Base-by-base conservation (phyloP, 1,140 invertebrate genomes). In the Hetaerina americana region DNA sequence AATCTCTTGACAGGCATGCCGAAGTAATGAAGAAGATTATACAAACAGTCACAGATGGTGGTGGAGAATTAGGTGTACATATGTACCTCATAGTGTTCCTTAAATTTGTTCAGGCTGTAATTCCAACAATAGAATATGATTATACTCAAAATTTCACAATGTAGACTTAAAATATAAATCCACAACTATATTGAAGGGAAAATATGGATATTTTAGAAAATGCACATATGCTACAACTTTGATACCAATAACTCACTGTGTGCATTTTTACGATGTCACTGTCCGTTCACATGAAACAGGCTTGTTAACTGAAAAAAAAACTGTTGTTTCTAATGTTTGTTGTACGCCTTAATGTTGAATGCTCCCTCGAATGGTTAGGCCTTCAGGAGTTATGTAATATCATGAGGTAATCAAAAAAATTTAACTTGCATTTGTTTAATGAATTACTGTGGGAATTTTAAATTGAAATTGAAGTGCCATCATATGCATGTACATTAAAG, bases 1-100 rank as follows among this genome's bases (percentile, higher is more conserved):
- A n/a, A 27, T 70, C 70, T 70, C 73, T 67, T 73, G 66, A 27
- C 81, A 96, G 95, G 75, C 97, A 99, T 85, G 97, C 97, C 6
- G 96, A 98, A 81, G 96, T 99, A 22, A 99, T 99, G 97, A 99
- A 99, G 80, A 98, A 97, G 82, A 95, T 99, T 66, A 98, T 99
- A 72, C 92, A 98, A 81, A 98, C 94, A 5, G 96, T 99, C 5
- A 93, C 92, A 76, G 96, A 98, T 81, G 95, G 94, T 69, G 96
- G 97, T 24, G 91, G 94, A 66, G 94, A 98, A 79, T 83, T 99
- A 73, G 93, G 92, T n/a, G 97, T 99, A 74, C 94, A 99, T 81
- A 92, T 95, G 85, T 99, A 99, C 85, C 87, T 99, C 49, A 97
- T 99, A 77, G 95, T 99, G 78, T 99, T 99, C 82, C 86, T 99